Evolutionary conservation across 2,113 vertebrate genomes (phyloP), one percentile per base, ranked within the genome.

Genomic region (Dipodomys spectabilis): DNA sequence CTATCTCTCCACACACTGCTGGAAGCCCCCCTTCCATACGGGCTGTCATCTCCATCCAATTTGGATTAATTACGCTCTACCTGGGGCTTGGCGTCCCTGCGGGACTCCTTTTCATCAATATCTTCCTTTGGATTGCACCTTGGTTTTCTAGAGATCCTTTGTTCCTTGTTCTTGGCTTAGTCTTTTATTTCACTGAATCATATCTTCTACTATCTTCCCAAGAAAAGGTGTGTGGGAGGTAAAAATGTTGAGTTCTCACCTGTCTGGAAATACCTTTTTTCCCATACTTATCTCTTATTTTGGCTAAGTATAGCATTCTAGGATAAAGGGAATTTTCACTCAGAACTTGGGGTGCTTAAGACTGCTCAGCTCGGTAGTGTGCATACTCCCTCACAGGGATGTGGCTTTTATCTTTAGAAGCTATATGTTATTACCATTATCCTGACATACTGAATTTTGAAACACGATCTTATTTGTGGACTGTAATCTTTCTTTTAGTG

Each of bases 171-270:
- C 77, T 94, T 92, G 96, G 93, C 91, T 94, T 64, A 82, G 32
- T n/a, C 44, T 88, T 92, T 93, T 71, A 27, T 86, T 86, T 97
- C 71, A 83, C 93, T 96, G 94, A 97, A 94, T 97, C 93, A 89
- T n/a, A 91, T 92, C 93, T 93, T 90, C 96, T 93, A 95, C 93
- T 97, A 83, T 88, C 83, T 95, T 93, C 88, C 91, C 81, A 89
- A 87, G 96, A 94, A 92, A 95, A 92, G 91, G 62, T 89, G 22
- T 83, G 95, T 96, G 91, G 96, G 96, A 96, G 86, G 96, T 65
- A 91, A 90, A 44, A 30, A 9, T 86, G 82, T 92, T 89, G 89
- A 88, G 64, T 92, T 95, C 86, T 94, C 93, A 84, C 77, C 62
- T 75, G 69, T 92, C 77, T 95, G 94, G 86, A 96, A 92, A 95